Conservation (phyloP, 2,797 vertebrate genomes). For the Micrastur ruficollis region DNA sequence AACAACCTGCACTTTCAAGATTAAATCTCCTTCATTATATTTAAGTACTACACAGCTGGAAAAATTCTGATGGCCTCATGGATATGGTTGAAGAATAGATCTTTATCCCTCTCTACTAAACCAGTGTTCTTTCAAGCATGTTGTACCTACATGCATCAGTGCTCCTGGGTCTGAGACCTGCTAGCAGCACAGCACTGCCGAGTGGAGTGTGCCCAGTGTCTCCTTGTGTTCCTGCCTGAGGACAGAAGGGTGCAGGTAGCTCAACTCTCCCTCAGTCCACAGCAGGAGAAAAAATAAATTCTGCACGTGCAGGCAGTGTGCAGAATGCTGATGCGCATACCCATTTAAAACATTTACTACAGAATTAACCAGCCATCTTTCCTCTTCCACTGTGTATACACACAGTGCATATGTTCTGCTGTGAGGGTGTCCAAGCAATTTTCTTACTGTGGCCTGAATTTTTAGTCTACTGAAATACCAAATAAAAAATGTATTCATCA, state of each 20-base stretch:
- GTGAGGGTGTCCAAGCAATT: background rate
- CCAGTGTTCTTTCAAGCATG: background rate
- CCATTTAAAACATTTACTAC: background rate
- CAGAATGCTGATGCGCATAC: background rate
- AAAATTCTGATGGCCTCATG: background rate
- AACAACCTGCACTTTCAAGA: background rate
- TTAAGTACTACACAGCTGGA: background rate
- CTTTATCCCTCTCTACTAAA: background rate
- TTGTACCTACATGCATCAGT: background rate
- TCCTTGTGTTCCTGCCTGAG: background rate
- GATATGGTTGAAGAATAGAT: background rate
- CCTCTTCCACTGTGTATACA: background rate
- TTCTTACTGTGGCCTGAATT: background rate
- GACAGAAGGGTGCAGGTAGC: background rate
- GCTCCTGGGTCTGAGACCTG: background rate
- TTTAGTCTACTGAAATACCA: background rate
- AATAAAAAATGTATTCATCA: background rate
- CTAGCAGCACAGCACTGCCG: accelerated
- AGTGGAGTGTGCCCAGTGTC: accelerated
- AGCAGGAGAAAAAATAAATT: background rate
- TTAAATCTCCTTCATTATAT: background rate
- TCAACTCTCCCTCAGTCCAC: background rate
- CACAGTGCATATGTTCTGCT: background rate
- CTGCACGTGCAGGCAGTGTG: background rate
- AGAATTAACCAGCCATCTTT: background rate